Percentiles rank a stretch among this genome's conserved stretches.
Evolutionary conservation across 2,113 vertebrate genomes (phyloP).

Genomic region (Oreochromis tanganicae): DNA sequence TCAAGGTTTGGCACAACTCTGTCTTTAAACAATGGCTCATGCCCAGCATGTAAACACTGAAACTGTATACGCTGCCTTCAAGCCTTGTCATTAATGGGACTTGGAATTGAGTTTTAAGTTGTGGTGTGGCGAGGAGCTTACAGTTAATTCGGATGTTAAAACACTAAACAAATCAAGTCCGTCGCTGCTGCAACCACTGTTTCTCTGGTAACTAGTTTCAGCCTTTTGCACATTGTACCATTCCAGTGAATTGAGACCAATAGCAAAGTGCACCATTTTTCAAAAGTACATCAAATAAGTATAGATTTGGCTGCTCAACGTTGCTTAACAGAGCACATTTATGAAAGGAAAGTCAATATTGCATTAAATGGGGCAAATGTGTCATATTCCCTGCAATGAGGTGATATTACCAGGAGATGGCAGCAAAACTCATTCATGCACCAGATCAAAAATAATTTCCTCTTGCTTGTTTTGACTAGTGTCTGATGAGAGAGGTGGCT

Average conservation of each 20-base stretch:
- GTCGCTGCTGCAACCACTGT: background rate
- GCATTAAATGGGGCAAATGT: background rate
- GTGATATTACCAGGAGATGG: constrained; percentile 44
- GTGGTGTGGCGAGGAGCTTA: background rate
- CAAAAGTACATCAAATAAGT: background rate
- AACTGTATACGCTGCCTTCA: background rate
- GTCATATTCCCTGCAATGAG: background rate
- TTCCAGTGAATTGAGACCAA: background rate
- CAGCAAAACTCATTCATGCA: constrained; percentile 26
- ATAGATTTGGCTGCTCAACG: background rate
- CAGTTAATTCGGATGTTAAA: background rate
- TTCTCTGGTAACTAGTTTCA: background rate
- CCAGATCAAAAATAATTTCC: background rate
- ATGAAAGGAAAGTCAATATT: background rate
- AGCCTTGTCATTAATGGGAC: background rate
- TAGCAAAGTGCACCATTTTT: background rate
- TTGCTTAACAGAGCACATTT: background rate
- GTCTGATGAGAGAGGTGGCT: background rate
- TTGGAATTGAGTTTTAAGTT: background rate
- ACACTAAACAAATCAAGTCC: background rate
- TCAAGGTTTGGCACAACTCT: background rate
- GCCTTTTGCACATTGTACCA: background rate
- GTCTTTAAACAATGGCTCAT: background rate
- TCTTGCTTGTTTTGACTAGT: background rate
- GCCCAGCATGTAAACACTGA: background rate